Conservation (phyloP, 2,888 invertebrate genomes). For the Zhengitettix transpicula region DNA sequence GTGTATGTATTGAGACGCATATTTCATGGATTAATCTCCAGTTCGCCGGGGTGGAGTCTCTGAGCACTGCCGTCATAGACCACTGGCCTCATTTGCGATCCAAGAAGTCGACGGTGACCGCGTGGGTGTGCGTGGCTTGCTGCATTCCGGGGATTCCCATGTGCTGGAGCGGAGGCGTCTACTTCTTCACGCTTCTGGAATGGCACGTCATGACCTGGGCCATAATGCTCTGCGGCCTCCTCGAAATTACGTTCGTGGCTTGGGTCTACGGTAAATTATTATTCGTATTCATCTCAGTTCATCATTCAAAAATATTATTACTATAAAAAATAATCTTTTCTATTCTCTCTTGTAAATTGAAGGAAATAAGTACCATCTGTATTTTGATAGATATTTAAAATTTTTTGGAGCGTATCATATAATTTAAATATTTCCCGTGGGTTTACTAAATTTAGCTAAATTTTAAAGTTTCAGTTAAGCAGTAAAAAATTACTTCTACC, state of each 20-base stretch:
- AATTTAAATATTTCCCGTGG: no score
- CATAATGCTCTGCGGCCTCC: slow-evolving; percentile 49
- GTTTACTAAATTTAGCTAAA: no score
- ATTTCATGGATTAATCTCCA: slow-evolving; percentile 22
- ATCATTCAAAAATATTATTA: no score
- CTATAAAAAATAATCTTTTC: no score
- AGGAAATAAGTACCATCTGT: no score
- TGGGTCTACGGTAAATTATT: slow-evolving; percentile 45
- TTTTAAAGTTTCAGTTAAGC: no score
- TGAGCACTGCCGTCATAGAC: slow-evolving; percentile 50
- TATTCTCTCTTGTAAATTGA: no score
- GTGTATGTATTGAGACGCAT: no score
- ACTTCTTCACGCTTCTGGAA: slow-evolving; percentile 53
- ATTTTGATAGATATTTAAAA: no score
- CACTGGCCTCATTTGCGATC: slow-evolving; percentile 42
- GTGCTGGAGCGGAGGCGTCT: slow-evolving; percentile 59
- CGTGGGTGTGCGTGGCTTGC: slow-evolving; percentile 43
- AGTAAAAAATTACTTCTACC: no score
- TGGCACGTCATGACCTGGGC: slow-evolving; percentile 67
- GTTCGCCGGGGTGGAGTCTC: slow-evolving; percentile 54
- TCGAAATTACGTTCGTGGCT: slow-evolving; percentile 45
- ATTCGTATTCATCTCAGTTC: no score
- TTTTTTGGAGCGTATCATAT: no score
- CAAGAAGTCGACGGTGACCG: slow-evolving; percentile 36
- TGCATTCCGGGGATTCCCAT: slow-evolving; percentile 57